Evolutionary conservation across 1,140 invertebrate genomes (phyloP).

Genomic region (Mizuhopecten yessoensis): DNA sequence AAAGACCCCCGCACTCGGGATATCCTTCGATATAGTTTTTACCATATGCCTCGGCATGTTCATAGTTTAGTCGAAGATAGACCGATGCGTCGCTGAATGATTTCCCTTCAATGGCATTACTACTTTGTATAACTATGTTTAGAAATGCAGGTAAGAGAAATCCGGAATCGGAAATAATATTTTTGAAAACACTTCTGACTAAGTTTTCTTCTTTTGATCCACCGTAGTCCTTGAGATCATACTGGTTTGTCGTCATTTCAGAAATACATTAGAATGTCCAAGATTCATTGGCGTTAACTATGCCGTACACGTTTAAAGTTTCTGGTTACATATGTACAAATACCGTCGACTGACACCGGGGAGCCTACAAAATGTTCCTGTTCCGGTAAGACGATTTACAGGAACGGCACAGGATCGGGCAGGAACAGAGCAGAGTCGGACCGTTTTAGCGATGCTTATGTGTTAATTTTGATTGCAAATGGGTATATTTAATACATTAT

Average conservation of each 20-base stretch:
- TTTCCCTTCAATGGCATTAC: slow-evolving; percentile 25
- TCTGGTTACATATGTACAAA: too few relatives aligned
- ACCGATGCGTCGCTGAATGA: background rate
- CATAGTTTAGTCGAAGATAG: slow-evolving; percentile 1
- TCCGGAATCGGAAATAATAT: background rate
- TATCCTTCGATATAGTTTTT: background rate
- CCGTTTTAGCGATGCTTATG: too few relatives aligned
- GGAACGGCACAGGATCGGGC: too few relatives aligned
- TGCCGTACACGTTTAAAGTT: too few relatives aligned
- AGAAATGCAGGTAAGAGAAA: background rate
- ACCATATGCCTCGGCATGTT: background rate
- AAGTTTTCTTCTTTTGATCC: background rate
- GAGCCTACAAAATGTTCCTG: too few relatives aligned
- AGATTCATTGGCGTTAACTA: background rate
- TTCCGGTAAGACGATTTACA: too few relatives aligned
- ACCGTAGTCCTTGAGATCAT: background rate
- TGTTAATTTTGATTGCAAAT: too few relatives aligned
- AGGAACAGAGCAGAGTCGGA: too few relatives aligned
- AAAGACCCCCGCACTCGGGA: background rate
- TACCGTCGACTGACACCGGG: too few relatives aligned
- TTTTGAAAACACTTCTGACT: background rate
- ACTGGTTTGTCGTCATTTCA: background rate
- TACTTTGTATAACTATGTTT: background rate
- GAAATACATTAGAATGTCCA: background rate
- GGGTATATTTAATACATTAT: too few relatives aligned